Evolutionary conservation across 2,797 vertebrate species (phyloP), one percentile per base, ranked within the genome.

Genomic region (Scolopax rusticola): DNA sequence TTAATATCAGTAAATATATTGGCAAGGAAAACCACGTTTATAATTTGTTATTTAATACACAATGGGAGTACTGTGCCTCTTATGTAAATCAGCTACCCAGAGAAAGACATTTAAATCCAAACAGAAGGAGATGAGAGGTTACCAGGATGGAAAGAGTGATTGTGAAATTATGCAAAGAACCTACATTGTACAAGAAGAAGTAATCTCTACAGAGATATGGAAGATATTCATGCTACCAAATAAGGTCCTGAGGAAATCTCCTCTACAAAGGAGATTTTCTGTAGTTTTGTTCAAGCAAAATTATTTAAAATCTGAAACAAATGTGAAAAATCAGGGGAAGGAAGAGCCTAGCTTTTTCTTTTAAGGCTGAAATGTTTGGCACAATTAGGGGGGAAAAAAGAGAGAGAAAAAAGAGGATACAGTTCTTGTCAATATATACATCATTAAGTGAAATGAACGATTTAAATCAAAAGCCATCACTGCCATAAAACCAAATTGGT

Each of bases 111-210:
- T 91, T 60, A 84, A 95, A 84, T 84, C 80, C 80, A 89, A 84
- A 93, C 63, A 84, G 77, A 91, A 84, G 14, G 33, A 90, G 80
- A 82, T 11, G 64, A 93, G 83, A 89, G 48, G 60, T 95, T 95
- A 93, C 45, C 70, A 77, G 85, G 48, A 91, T 89, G 83, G 91
- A 89, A 93, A 88, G 63, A 94, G 15, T 90, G 74, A 92, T 82
- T 89, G 70, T 63, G 67, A 77, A 95, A 95, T 92, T 92, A 95
- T 92, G 90, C 86, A 87, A 74, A 94, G 56, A 87, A 82, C 60
- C 5, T 32, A 41, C 73, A 74, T 81, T 87, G 63, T 90, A 48
- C 69, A 47, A 90, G 67, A 93, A 91, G 86, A 90, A 54, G 77
- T 88, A 93, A 87, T 95, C 93, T 95, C 80, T 82, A 12, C 30